phyloP scores from a whole-genome alignment of 2,113 vertebrate genomes.

The Bungarus multicinctus region DNA sequence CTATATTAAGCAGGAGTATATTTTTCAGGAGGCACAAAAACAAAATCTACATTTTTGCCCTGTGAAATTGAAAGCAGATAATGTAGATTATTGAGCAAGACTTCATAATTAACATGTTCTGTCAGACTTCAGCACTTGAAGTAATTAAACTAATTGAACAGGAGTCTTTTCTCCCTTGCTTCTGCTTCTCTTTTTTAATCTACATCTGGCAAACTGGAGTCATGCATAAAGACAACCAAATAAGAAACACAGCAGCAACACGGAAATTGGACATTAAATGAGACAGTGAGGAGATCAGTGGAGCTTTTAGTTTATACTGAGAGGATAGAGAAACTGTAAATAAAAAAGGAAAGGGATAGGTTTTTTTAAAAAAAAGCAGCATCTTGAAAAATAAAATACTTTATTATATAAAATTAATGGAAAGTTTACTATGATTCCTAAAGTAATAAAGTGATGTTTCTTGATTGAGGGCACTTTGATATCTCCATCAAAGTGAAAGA shows the following conservation, averaged over 20 bases:
- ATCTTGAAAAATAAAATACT: neutral
- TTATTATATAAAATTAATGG: neutral
- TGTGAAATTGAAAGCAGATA: conserved; percentile 27
- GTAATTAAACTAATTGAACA: conserved; percentile 34
- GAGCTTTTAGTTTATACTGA: neutral
- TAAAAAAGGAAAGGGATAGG: neutral
- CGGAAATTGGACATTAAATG: conserved; percentile 11
- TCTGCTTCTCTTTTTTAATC: neutral
- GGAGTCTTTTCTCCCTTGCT: neutral
- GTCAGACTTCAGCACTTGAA: conserved; percentile 30
- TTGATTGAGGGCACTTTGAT: neutral
- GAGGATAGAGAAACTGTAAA: neutral
- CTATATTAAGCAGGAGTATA: neutral
- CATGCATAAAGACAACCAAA: neutral
- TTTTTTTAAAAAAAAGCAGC: neutral
- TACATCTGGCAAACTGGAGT: conserved; percentile 14
- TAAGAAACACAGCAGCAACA: neutral
- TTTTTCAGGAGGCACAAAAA: conserved; percentile 10
- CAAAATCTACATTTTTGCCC: conserved; percentile 14
- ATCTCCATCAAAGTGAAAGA: neutral
- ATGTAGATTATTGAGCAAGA: conserved; percentile 33
- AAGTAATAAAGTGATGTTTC: neutral
- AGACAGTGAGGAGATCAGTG: conserved; percentile 1
- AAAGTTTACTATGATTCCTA: neutral
- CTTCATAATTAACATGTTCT: conserved; percentile 32